These are phyloP conservation scores for Scolanthus callimorphus DNA, from an alignment of 92 coral and sea anemone species.

Conservation along the genomic window DNA sequence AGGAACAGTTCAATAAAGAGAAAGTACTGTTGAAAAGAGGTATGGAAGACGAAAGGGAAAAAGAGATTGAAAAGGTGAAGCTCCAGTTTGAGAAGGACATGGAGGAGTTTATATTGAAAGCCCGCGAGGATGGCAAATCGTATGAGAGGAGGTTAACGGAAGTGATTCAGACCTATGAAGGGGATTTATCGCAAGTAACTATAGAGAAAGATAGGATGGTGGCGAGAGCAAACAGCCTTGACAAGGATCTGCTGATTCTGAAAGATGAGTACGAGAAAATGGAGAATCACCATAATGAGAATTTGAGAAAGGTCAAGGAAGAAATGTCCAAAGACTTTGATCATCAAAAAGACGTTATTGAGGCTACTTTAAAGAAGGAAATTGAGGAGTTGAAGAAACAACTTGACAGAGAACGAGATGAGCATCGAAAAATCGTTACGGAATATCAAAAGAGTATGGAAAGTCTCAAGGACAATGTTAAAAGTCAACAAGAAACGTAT, in stretches of 20 bases:
- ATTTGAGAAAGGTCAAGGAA: not conserved
- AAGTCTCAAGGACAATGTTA: no score
- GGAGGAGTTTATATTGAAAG: constrained; percentile 7
- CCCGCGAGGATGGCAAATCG: constrained; percentile 8
- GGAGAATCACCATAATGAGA: not conserved
- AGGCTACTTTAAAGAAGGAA: not conserved
- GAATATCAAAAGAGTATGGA: no score
- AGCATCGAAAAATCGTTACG: no score
- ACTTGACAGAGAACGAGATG: not conserved
- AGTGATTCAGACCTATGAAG: constrained; percentile 18
- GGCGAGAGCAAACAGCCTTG: constrained; percentile 1
- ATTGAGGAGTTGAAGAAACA: not conserved
- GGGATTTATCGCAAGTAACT: constrained; percentile 13
- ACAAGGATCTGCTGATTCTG: not conserved
- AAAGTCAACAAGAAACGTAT: no score
- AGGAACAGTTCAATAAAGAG: constrained; percentile 26
- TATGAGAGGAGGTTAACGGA: constrained; percentile 34
- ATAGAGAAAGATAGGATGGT: constrained; percentile 17
- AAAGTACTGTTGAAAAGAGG: constrained; percentile 26
- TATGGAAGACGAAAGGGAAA: constrained; percentile 26
- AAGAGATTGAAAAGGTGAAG: constrained; percentile 14
- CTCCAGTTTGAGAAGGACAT: constrained; percentile 17
- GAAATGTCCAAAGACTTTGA: not conserved
- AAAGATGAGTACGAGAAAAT: not conserved
- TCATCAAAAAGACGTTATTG: not conserved